phyloP scores from a whole-genome alignment of 2,113 vertebrate species.

The Alethe castanea region DNA sequence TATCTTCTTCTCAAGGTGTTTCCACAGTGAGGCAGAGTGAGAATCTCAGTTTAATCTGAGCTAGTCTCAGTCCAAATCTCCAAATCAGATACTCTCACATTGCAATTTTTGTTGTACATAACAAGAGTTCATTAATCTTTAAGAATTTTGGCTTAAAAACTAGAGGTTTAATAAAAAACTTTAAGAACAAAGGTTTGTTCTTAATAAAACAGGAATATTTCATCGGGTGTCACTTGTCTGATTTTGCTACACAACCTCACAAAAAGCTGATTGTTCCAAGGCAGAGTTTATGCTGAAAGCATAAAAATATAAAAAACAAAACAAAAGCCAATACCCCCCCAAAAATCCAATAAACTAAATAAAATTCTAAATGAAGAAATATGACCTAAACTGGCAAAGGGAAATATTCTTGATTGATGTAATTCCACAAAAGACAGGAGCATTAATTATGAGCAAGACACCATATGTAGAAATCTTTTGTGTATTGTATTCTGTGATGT shows the following conservation, averaged over 20 bases:
- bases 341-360: neutral
- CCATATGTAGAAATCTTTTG: neutral
- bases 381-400: neutral
- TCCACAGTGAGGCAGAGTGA: neutral
- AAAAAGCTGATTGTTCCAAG: neutral
- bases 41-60: neutral
- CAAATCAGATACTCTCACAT: neutral
- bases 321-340: neutral
- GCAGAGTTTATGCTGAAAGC: neutral
- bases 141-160: neutral
- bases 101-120: neutral
- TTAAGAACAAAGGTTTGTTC: neutral
- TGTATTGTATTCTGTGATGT: neutral
- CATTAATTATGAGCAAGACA: neutral
- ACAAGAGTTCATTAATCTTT: neutral
- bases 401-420: neutral
- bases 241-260: neutral
- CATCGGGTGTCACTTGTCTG: accelerated
- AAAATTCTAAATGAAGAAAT: neutral
- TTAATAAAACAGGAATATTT: neutral
- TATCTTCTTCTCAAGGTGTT: neutral
- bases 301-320: neutral
- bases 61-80: neutral
- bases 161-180: neutral
- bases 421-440: neutral